Evolutionary conservation across 2,113 vertebrate species (phyloP).

Genomic region (Sinocyclocheilus maitianheensis): DNA sequence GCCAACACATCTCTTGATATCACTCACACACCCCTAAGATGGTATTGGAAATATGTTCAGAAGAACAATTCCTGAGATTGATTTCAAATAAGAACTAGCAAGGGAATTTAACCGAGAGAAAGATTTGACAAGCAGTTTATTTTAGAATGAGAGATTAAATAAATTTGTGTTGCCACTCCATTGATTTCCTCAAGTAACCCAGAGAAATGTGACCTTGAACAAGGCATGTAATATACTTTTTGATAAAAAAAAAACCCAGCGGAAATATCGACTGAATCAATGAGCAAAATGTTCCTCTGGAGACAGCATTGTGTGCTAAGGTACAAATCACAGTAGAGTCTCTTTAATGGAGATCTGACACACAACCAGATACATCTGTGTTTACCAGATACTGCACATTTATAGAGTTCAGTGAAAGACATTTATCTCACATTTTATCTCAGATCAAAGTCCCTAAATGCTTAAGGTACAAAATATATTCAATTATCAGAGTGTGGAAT

Average conservation of each 20-base stretch:
- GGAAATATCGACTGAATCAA: not conserved
- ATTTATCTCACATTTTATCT: not conserved
- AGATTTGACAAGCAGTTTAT: not conserved
- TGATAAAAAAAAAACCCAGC: not conserved
- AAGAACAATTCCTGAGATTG: not conserved
- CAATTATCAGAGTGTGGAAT: not conserved
- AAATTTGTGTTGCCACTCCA: not conserved
- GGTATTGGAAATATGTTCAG: not conserved
- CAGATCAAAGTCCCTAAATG: not conserved
- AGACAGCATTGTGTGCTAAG: not conserved
- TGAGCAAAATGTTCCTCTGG: slow-evolving; percentile 13
- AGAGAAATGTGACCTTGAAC: slow-evolving; percentile 43
- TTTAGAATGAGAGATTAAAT: not conserved
- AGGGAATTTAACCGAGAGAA: slow-evolving; percentile 5
- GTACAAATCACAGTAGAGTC: slow-evolving; percentile 9
- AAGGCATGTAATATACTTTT: slow-evolving; percentile 4
- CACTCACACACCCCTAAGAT: not conserved
- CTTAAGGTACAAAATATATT: not conserved
- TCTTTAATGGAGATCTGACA: slow-evolving; percentile 3
- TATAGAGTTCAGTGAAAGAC: not conserved
- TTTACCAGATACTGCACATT: not conserved
- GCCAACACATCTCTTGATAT: not conserved
- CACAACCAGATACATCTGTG: not conserved
- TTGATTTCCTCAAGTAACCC: slow-evolving; percentile 18
- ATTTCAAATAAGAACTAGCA: not conserved